These are phyloP conservation scores for Chalcosyrphus nemorum DNA, from an alignment of 2,888 invertebrate species.

Conservation along the genomic window DNA sequence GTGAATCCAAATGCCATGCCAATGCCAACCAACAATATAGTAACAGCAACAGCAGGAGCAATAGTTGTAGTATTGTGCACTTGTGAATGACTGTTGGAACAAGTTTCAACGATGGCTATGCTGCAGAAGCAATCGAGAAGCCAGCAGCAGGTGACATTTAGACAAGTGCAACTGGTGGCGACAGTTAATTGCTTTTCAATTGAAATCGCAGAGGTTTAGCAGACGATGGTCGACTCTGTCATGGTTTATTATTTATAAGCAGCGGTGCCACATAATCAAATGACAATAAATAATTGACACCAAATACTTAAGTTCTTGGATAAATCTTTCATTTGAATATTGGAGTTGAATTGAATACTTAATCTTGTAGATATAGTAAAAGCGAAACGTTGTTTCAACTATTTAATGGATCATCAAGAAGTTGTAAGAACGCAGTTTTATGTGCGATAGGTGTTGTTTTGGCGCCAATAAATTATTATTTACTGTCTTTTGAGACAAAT, in stretches of 20 bases:
- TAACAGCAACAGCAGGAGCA: neutral
- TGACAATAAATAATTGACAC: constrained; percentile 29
- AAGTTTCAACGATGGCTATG: constrained; percentile 52
- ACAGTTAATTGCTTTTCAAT: constrained; percentile 69
- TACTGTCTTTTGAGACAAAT: too few species aligned
- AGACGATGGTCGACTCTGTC: neutral
- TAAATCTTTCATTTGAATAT: neutral
- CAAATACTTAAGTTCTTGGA: neutral
- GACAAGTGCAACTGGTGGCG: constrained; percentile 67
- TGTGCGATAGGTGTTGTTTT: too few species aligned
- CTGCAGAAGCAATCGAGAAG: too few species aligned
- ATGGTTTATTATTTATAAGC: constrained; percentile 24
- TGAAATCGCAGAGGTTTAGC: constrained; percentile 19
- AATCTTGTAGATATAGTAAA: neutral
- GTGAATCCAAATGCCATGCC: constrained; percentile 15
- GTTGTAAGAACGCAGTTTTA: too few species aligned
- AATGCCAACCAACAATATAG: too few species aligned
- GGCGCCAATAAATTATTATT: too few species aligned
- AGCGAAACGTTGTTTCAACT: too few species aligned
- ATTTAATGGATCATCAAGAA: too few species aligned
- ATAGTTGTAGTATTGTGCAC: constrained; percentile 3
- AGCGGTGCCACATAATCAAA: constrained; percentile 57
- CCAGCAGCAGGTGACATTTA: constrained; percentile 66
- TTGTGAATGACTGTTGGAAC: constrained; percentile 50
- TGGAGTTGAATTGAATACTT: neutral